phyloP scores from a whole-genome alignment of 2,113 vertebrate genomes.

The cattle (Bos taurus) region DNA sequence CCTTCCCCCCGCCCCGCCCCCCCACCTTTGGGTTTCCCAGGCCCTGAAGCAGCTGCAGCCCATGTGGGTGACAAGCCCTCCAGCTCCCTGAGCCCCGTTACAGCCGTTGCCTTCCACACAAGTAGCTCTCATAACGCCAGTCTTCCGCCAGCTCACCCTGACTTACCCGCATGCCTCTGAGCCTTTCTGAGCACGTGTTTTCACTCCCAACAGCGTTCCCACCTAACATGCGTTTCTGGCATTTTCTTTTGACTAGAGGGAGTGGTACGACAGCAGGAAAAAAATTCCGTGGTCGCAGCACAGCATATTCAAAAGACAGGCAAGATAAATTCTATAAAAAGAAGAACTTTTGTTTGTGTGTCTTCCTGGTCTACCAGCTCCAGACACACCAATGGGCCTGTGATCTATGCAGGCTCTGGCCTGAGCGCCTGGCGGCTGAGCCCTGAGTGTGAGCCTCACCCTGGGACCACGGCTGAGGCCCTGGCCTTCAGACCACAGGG shows the following conservation, averaged over 20 bases:
- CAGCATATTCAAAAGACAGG: neutral
- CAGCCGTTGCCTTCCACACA: neutral
- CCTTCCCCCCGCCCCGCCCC: neutral
- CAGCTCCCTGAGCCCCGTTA: neutral
- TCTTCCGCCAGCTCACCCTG: neutral
- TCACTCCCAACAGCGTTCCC: neutral
- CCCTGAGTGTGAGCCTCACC: too few relatives aligned
- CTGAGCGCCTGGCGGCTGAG: too few relatives aligned
- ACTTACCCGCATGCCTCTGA: neutral
- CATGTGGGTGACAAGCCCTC: neutral
- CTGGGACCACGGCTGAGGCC: too few relatives aligned
- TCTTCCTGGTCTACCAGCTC: neutral
- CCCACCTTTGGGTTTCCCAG: neutral
- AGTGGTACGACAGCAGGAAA: neutral
- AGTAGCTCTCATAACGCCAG: fast-evolving
- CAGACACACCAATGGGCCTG: fast-evolving
- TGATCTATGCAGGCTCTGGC: neutral
- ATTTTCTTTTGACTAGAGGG: neutral
- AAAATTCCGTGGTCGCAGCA: neutral
- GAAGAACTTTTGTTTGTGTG: neutral
- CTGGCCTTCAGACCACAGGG: fast-evolving
- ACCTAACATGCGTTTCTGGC: neutral
- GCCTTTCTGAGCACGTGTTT: neutral
- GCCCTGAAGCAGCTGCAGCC: neutral
- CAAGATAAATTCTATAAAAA: neutral